Percentiles rank a stretch among this genome's conserved stretches.
These are phyloP conservation scores for Yponomeuta evonymella DNA, from an alignment of 2,888 invertebrate genomes.

Conservation along the genomic window DNA sequence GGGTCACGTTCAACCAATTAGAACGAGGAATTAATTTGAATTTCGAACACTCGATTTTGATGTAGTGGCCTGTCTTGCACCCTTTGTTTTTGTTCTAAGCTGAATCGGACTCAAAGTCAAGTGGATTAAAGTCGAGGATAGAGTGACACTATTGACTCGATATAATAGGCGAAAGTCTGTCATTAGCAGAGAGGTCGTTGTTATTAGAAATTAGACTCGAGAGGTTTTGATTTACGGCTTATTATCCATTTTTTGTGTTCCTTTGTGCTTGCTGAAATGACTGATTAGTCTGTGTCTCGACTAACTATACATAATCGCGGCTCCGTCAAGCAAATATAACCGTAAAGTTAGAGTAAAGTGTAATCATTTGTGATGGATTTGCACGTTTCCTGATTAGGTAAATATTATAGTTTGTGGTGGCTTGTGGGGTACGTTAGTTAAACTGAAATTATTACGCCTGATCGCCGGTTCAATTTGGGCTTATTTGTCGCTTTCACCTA, in stretches of 20 bases:
- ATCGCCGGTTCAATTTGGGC: background rate
- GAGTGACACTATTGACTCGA: background rate
- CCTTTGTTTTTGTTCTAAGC: conserved; percentile 21
- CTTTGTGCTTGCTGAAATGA: background rate
- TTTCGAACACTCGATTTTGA: conserved; percentile 74
- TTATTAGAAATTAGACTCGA: conserved; percentile 12
- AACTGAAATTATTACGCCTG: background rate
- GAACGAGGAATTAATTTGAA: conserved; percentile 65
- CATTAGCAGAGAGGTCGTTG: conserved; percentile 11
- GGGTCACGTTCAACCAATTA: conserved; percentile 74
- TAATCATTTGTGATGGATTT: background rate
- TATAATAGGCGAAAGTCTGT: conserved; percentile 12
- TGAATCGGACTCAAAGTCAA: conserved; percentile 18
- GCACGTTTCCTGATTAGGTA: background rate
- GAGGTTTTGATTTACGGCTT: conserved; percentile 10
- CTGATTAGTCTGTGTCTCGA: background rate
- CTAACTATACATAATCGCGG: background rate
- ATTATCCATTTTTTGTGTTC: conserved; percentile 7
- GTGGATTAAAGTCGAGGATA: conserved; percentile 14
- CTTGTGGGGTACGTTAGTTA: background rate
- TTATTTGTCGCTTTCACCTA: background rate
- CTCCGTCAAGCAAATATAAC: background rate
- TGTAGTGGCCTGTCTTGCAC: conserved; percentile 66
- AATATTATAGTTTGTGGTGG: background rate
- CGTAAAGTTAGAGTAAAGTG: background rate